phyloP scores from a whole-genome alignment of 2,797 vertebrate species.

The Denticeps clupeoides region DNA sequence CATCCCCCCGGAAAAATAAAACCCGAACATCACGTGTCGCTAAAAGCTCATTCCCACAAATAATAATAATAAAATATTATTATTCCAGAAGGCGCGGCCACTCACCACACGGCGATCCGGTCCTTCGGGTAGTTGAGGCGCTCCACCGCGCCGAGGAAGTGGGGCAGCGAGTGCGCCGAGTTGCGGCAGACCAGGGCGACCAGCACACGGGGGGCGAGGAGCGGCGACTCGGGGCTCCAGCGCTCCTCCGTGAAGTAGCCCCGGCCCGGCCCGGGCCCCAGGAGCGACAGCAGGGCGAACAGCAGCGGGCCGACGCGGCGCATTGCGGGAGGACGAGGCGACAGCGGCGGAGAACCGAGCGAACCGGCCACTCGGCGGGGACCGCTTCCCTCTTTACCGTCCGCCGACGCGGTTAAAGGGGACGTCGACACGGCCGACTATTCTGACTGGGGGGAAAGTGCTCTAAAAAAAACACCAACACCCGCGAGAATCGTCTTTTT shows the following conservation, averaged over 20 bases:
- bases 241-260: constrained; percentile 61
- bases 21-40: no score
- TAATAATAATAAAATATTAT: no score
- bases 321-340: constrained; percentile 43
- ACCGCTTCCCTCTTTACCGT: no score
- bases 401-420: no score
- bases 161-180: constrained; percentile 55
- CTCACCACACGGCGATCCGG: constrained; percentile 60
- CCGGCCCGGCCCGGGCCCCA: constrained; percentile 36
- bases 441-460: no score
- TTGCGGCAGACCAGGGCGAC: constrained; percentile 60
- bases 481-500: no score
- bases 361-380: no score
- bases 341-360: background rate
- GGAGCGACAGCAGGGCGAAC: constrained; percentile 36
- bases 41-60: no score
- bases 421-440: no score
- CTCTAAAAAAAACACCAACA: no score
- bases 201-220: constrained; percentile 51
- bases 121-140: constrained; percentile 56
- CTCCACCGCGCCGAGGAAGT: constrained; percentile 55
- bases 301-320: constrained; percentile 40
- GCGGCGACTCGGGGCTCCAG: constrained; percentile 56
- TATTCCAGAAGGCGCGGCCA: no score
- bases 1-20: no score